Evolutionary conservation across 2,797 vertebrate genomes (phyloP).

Genomic region (Mallotus villosus): DNA sequence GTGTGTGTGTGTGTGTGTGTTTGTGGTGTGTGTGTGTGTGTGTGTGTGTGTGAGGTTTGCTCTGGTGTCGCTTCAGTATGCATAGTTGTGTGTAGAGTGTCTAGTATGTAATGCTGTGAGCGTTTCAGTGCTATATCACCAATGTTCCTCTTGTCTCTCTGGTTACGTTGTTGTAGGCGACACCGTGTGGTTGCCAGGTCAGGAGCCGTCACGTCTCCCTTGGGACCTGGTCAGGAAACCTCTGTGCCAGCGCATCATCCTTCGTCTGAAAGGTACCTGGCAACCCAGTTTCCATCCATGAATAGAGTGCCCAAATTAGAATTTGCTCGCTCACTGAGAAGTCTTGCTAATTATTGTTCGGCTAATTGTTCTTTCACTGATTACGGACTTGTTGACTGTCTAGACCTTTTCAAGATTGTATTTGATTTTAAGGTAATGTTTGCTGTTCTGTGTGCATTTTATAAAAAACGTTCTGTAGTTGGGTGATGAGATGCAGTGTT

Average conservation of each 20-base stretch:
- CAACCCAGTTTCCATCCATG: background rate
- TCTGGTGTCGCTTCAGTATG: no score
- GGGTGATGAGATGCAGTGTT: no score
- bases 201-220: constrained; percentile 79
- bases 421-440: background rate
- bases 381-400: no score
- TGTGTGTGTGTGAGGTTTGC: no score
- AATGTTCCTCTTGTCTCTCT: background rate
- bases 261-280: constrained; percentile 72
- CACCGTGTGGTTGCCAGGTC: constrained; percentile 79
- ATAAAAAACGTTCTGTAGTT: no score
- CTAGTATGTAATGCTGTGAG: background rate
- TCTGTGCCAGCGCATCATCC: constrained; percentile 79
- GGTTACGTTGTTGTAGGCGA: constrained; percentile 72
- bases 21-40: no score
- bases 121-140: background rate
- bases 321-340: no score
- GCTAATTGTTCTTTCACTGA: no score
- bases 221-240: constrained; percentile 90
- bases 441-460: background rate
- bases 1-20: no score
- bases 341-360: no score
- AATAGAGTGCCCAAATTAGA: background rate
- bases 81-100: background rate
- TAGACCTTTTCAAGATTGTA: background rate